Conservation (phyloP, 30 jellyfish, hydroid and myxozoan genomes). For the Cassiopea andromeda region DNA sequence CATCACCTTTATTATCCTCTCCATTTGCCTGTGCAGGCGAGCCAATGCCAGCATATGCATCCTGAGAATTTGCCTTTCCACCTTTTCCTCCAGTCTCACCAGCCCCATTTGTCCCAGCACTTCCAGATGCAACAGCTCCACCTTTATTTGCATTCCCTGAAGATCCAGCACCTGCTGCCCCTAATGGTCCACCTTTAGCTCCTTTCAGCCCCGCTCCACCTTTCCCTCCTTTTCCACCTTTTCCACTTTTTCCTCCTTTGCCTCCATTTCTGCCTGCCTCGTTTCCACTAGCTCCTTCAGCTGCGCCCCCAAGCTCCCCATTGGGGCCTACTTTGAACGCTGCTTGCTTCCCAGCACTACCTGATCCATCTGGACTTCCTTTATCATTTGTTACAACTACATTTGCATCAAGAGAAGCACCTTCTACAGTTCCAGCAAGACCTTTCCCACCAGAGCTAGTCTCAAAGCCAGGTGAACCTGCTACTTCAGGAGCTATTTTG, state of each 20-base stretch:
- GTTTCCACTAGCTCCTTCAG: slow-evolving; percentile 34
- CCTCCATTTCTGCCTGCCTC: slow-evolving; percentile 28
- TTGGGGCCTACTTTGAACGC: slow-evolving; percentile 62
- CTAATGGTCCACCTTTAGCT: slow-evolving; percentile 54
- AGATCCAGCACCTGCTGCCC: slow-evolving; percentile 71
- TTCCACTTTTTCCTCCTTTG: not conserved
- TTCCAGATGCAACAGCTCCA: slow-evolving; percentile 62
- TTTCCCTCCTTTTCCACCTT: slow-evolving; percentile 49
- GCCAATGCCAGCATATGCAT: slow-evolving; percentile 73
- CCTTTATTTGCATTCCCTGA: slow-evolving; percentile 37
- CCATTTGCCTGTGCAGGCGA: slow-evolving; percentile 74
- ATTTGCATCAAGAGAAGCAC: slow-evolving; percentile 67
- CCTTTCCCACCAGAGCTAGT: slow-evolving; percentile 67
- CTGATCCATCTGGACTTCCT: slow-evolving; percentile 28
- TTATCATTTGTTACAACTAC: slow-evolving; percentile 46
- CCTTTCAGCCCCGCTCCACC: slow-evolving; percentile 34
- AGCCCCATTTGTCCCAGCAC: slow-evolving; percentile 64
- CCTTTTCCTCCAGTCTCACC: slow-evolving; percentile 60
- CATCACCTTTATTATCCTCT: slow-evolving; percentile 50
- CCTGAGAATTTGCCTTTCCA: slow-evolving; percentile 46
- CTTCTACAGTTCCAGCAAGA: slow-evolving; percentile 73
- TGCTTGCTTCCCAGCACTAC: slow-evolving; percentile 16
- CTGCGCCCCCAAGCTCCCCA: slow-evolving; percentile 65
- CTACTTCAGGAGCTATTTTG: slow-evolving; percentile 58
- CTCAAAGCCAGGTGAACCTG: slow-evolving; percentile 58